Conservation (phyloP, 2,888 invertebrate species). For the Hemicrepidius hirtus region DNA sequence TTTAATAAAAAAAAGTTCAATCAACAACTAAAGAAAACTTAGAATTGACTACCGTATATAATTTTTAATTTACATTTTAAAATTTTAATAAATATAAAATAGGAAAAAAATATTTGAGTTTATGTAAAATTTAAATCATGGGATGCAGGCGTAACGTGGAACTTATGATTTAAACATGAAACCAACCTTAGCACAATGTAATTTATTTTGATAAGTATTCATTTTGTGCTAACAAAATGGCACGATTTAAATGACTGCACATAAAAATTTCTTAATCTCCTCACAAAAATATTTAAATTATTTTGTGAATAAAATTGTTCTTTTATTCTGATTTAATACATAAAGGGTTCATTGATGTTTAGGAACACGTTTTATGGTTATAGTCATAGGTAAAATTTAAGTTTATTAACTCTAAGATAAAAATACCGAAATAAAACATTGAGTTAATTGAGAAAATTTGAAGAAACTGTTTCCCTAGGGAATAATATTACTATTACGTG, state of each 20-base stretch:
- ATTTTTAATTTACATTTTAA: background rate
- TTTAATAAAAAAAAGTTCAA: background rate
- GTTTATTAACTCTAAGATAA: too few relatives aligned
- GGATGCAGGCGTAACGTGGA: conserved; percentile 49
- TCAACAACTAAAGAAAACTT: background rate
- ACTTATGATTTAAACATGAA: conserved; percentile 55
- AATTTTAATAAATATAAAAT: background rate
- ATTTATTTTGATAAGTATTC: conserved; percentile 49
- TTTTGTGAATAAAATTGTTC: too few relatives aligned
- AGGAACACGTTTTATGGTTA: too few relatives aligned
- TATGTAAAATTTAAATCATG: conserved; percentile 47
- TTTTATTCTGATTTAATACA: too few relatives aligned
- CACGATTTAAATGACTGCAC: conserved; percentile 12
- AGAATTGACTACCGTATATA: background rate
- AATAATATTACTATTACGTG: too few relatives aligned
- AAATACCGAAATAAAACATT: too few relatives aligned
- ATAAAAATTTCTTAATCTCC: conserved; percentile 16
- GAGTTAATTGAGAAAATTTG: too few relatives aligned
- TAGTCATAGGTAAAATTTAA: too few relatives aligned
- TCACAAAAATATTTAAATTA: background rate
- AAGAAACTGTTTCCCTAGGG: too few relatives aligned
- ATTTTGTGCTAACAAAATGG: conserved; percentile 34
- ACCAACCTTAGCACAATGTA: conserved; percentile 46
- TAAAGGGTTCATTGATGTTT: too few relatives aligned
- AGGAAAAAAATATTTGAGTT: background rate